Evolutionary conservation across 1,140 invertebrate species (phyloP), one percentile per base, ranked within the genome.

Genomic region (Drosophila rhopaloa): DNA sequence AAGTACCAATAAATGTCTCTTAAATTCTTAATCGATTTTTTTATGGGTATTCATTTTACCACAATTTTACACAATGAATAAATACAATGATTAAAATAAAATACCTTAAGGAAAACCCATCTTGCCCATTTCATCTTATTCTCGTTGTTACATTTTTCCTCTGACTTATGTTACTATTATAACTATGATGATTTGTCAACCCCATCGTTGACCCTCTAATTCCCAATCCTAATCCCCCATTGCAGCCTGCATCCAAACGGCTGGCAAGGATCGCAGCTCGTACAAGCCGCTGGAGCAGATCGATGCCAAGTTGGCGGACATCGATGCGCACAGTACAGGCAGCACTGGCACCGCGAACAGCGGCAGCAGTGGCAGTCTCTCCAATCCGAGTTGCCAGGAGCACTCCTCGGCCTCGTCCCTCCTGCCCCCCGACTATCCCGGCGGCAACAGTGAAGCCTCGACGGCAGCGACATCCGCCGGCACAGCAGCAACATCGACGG

Each of bases 281-380:
- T 94, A 94, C 73, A 94, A 93, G 48, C 93, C 93, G 46, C 79
- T 94, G 60, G 93, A 93, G 50, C 93, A 94, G 79, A 92, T 93
- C 53, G 93, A 91, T 58, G 74, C 79, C 46, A 91, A 90, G 63
- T 66, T 90, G 55, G 71, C 83, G 32, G 88, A 90, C 57, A 79
- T 86, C 29, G 91, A 90, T 55, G 76, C 77, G 9, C 86, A 76
- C 38, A 91, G 86, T 57, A 83, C 72, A n/a, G 81, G 78, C 24
- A 77, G 80, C 70, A 85, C 57, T 40, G 53, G 46, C 29, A 75
- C 72, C 65, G 63, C 61, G 53, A 47, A 46, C 56, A 67, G 72
- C 58, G 83, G 58, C 46, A 81, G 48, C 54, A 61, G 44, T 57
- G 78, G 74, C 47, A 83, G 54, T 40, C 61, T 70, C 9, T 24